A percentile compares a stretch with the other conserved stretches of the same genome.
Conservation (phyloP, 2,888 invertebrate species). For the Diplazon laetatorius region DNA sequence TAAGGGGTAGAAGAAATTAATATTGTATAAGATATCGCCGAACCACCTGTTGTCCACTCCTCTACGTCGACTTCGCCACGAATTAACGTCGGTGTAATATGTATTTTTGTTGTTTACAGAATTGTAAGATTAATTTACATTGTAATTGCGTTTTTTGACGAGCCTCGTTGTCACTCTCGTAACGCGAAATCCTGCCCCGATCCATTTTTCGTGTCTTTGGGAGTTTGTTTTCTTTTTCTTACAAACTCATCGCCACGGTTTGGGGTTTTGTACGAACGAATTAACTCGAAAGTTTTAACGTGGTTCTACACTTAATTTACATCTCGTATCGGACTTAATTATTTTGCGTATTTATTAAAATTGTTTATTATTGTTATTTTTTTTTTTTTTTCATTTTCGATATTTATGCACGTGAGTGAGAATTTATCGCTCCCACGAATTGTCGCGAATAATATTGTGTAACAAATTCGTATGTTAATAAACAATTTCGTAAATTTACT, state of each 20-base stretch:
- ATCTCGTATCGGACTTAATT: constrained; percentile 24
- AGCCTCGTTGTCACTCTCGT: constrained; percentile 36
- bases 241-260: no score
- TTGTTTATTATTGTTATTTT: constrained; percentile 11
- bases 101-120: constrained; percentile 39
- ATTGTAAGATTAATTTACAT: constrained; percentile 8
- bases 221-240: no score
- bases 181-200: constrained; percentile 12
- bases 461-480: constrained; percentile 41
- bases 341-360: constrained; percentile 1
- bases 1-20: background rate
- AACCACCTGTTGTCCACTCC: constrained; percentile 10
- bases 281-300: constrained; percentile 16
- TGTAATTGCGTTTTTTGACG: constrained; percentile 19
- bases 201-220: constrained; percentile 29
- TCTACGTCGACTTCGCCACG: constrained; percentile 16
- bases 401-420: constrained; percentile 20
- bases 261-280: constrained; percentile 1
- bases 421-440: constrained; percentile 11
- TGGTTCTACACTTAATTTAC: constrained; percentile 46
- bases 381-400: constrained; percentile 24
- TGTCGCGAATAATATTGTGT: constrained; percentile 12
- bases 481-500: constrained; percentile 34
- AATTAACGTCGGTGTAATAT: constrained; percentile 29
- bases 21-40: constrained; percentile 23